These are phyloP conservation scores for Stictonetta naevosa DNA, from an alignment of 2,113 vertebrate species.

Conservation along the genomic window DNA sequence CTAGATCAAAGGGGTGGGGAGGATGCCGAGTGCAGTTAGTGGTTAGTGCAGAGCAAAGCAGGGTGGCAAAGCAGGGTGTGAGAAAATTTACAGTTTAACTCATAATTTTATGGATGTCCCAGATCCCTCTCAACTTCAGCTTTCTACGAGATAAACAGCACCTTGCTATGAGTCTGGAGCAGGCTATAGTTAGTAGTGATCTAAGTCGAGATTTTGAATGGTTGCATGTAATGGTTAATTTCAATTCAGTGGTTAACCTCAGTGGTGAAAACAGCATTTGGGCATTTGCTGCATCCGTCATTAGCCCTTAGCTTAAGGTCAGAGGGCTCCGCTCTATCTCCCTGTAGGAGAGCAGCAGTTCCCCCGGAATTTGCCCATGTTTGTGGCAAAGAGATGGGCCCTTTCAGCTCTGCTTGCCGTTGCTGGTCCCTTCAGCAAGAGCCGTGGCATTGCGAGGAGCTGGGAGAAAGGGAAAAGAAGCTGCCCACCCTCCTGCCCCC, in stretches of 20 bases:
- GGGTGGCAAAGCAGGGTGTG: accelerated
- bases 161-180: background rate
- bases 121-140: background rate
- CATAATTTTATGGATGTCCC: background rate
- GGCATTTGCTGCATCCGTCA: background rate
- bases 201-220: background rate
- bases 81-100: background rate
- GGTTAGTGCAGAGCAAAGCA: background rate
- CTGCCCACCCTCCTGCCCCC: too few relatives aligned
- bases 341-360: background rate
- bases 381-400: background rate
- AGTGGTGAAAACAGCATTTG: background rate
- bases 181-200: background rate
- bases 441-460: too few relatives aligned
- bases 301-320: background rate
- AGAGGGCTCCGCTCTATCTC: background rate
- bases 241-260: background rate
- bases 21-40: background rate
- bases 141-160: background rate
- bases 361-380: background rate
- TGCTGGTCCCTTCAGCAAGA: background rate
- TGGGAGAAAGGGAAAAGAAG: too few relatives aligned
- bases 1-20: background rate
- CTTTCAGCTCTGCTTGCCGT: background rate
- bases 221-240: background rate